Conservation (phyloP, 2,113 vertebrate genomes). For the Scophthalmus maximus region DNA sequence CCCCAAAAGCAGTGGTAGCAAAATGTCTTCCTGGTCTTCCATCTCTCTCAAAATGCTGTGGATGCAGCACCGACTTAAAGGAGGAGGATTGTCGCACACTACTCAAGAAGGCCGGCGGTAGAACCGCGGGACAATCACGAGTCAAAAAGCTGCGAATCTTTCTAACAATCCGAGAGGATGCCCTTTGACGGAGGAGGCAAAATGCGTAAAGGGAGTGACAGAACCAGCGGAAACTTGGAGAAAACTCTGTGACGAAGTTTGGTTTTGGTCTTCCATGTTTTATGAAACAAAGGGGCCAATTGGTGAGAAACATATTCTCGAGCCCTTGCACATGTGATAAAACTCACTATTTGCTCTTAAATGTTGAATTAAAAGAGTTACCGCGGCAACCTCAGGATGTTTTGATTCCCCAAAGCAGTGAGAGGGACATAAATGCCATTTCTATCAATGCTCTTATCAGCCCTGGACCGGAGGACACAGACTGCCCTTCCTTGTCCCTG, state of each 20-base stretch:
- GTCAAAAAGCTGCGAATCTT: conserved; percentile 21
- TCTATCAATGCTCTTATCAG: conserved; percentile 82
- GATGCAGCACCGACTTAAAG: conserved; percentile 23
- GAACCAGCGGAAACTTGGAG: conserved; percentile 12
- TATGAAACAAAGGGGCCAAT: too few relatives aligned
- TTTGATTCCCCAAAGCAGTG: conserved; percentile 59
- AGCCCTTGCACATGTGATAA: neutral
- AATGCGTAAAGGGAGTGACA: conserved; percentile 25
- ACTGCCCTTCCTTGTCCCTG: conserved; percentile 81
- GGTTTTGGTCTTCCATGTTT: conserved; percentile 7
- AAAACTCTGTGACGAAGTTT: neutral
- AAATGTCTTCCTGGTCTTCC: neutral
- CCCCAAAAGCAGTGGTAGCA: neutral
- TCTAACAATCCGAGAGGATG: conserved; percentile 20
- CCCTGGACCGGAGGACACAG: conserved; percentile 71
- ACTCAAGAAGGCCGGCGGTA: conserved; percentile 39
- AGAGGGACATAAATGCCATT: conserved; percentile 70
- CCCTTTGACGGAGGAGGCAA: neutral
- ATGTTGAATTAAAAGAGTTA: conserved; percentile 58
- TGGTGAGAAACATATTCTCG: neutral
- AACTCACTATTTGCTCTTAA: conserved; percentile 32
- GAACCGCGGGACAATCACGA: conserved; percentile 28
- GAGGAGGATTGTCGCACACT: conserved; percentile 19
- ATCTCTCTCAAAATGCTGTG: conserved; percentile 8
- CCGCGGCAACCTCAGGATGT: conserved; percentile 67